Base-by-base conservation (phyloP, 92 coral and sea anemone species). In the Epizoanthus ramosus region DNA sequence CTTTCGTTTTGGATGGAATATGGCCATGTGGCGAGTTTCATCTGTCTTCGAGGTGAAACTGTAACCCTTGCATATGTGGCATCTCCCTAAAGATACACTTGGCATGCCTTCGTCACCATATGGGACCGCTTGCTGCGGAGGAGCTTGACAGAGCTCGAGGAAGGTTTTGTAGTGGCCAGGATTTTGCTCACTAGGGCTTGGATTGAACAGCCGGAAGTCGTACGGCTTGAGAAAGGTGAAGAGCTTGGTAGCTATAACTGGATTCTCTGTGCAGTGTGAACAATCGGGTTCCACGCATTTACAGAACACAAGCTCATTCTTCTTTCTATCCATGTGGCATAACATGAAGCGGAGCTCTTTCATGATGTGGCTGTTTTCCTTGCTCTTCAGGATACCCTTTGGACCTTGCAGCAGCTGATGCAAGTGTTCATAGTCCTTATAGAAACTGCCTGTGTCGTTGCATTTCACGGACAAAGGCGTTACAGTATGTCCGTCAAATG, bases 261-360 rank as follows among this genome's bases (percentile, higher is more conserved):
- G 91, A 52, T 76, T 83, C 3, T 52, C 71, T 13, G 88, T 84
- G 25, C 88, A 88, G 50, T 87, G 80, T 39, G 73, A 63, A 54
- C 85, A 88, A 28, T 75, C 37, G 31, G 69, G 83, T 72, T 88
- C 82, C 1, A 71, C 73, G 25, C 91, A 88, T 57, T 88, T 88
- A 39, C 59, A 57, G 66, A 88, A 88, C 63, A 88, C 87, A 19
- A 84, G 83, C 75, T 88, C 88, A 72, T 84, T 88, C 53, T 73
- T 83, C 76, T 83, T 80, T 33, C 90, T 67, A 63, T 81, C 82
- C 21, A 87, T 59, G 76, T 87, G 85, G 9, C 65, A 6, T 6
- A 57, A 25, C 85, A 86, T 75, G 53, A 80, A 80, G 52, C 71
- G 65, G 80, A 86, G 73, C 60, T 86, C 86, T 14, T 66, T 21